These are phyloP conservation scores for Machimus atricapillus DNA, from an alignment of 2,888 invertebrate species.

Conservation along the genomic window DNA sequence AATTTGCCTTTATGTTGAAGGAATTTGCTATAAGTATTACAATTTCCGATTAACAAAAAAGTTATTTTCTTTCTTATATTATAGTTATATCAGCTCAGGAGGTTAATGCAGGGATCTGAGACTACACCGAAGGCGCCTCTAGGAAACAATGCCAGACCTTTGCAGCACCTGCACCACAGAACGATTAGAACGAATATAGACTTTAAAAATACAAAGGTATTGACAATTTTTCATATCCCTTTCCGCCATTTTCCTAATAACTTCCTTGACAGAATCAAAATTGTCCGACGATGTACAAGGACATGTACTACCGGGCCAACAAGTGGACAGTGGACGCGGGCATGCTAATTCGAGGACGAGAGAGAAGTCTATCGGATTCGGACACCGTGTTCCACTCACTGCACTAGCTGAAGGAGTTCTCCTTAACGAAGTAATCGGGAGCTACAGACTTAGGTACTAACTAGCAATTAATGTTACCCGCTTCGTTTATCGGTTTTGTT, in stretches of 20 bases:
- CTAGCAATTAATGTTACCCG: conserved; percentile 11
- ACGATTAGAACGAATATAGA: conserved; percentile 97
- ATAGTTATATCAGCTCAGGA: conserved; percentile 85
- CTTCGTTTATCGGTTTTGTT: conserved; percentile 18
- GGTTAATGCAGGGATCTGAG: conserved; percentile 88
- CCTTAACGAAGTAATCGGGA: neutral
- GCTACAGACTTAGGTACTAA: neutral
- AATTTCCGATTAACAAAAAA: neutral
- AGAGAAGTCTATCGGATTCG: conserved; percentile 49
- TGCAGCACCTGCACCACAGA: conserved; percentile 89
- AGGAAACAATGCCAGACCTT: conserved; percentile 94
- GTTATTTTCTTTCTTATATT: neutral
- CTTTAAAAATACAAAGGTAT: conserved; percentile 75
- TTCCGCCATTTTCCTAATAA: neutral
- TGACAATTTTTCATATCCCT: conserved; percentile 2
- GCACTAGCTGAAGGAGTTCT: conserved; percentile 42
- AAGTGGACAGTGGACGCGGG: conserved; percentile 62
- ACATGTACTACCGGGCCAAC: conserved; percentile 80
- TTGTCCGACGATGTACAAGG: conserved; percentile 88
- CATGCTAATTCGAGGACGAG: conserved; percentile 60
- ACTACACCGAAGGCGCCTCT: conserved; percentile 87
- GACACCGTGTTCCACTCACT: conserved; percentile 47
- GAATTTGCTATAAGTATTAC: too few species aligned
- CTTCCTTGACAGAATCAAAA: conserved; percentile 67
- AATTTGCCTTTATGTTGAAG: too few species aligned